Evolutionary conservation across 2,113 vertebrate genomes (phyloP).

Genomic region (Leucopternis melanops): DNA sequence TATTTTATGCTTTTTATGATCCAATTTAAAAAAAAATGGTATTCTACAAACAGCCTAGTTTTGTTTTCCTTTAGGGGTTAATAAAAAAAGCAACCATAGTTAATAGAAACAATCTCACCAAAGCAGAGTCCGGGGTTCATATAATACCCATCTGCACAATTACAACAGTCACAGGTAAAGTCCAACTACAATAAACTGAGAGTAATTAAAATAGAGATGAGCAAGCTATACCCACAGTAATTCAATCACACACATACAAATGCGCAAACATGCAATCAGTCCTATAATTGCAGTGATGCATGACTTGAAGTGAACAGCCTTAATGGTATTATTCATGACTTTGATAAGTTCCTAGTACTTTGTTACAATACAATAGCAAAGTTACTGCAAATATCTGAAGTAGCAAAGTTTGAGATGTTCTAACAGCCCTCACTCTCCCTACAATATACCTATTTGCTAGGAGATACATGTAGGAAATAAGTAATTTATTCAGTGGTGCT

Average conservation of each 20-base stretch:
- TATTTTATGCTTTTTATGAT: not conserved
- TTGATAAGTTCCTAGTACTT: not conserved
- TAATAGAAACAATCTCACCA: not conserved
- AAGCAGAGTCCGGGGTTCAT: not conserved
- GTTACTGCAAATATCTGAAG: not conserved
- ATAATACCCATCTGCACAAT: not conserved
- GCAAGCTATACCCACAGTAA: not conserved
- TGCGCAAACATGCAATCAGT: not conserved
- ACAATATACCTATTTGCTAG: not conserved
- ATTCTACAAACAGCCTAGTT: not conserved
- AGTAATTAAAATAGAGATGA: not conserved
- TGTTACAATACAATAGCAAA: not conserved
- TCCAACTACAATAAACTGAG: not conserved
- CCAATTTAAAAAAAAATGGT: not conserved
- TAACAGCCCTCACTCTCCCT: not conserved
- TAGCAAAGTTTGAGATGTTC: not conserved
- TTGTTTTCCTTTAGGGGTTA: not conserved
- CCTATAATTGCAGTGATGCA: not conserved
- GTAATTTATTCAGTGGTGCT: not conserved
- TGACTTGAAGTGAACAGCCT: not conserved
- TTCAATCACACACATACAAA: not conserved
- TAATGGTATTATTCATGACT: not conserved
- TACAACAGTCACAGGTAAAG: not conserved
- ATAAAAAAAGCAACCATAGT: not conserved
- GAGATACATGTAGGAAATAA: not conserved